Conservation (phyloP, 1,140 invertebrate species). For the Eupeodes corollae region DNA sequence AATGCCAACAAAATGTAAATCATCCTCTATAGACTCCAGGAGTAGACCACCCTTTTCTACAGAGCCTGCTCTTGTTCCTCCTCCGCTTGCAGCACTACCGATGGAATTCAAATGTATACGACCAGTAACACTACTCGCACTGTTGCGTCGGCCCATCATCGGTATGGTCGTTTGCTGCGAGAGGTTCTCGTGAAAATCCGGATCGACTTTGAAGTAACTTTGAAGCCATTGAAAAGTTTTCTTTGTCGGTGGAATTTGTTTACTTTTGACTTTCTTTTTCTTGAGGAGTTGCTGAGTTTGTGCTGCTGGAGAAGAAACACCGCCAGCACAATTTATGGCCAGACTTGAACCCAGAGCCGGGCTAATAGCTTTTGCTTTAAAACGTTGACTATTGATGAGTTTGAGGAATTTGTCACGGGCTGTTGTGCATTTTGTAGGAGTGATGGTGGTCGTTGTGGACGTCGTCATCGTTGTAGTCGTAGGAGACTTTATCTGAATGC, state of each 20-base stretch:
- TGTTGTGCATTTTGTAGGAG: too few species aligned
- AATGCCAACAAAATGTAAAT: neutral
- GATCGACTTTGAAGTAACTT: slow-evolving; percentile 10
- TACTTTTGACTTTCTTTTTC: slow-evolving; percentile 12
- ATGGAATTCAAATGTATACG: slow-evolving; percentile 5
- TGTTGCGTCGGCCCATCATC: slow-evolving; percentile 2
- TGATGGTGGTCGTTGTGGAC: too few species aligned
- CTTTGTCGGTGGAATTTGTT: slow-evolving; percentile 10
- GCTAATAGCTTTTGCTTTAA: neutral
- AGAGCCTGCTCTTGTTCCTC: neutral
- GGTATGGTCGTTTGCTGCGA: slow-evolving; percentile 9
- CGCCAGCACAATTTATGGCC: neutral
- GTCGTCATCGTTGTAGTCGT: too few species aligned
- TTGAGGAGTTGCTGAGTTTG: slow-evolving; percentile 4
- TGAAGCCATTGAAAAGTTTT: slow-evolving; percentile 12
- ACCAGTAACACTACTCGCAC: slow-evolving; percentile 9
- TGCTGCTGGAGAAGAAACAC: neutral
- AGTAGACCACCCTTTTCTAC: neutral
- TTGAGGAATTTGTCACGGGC: too few species aligned
- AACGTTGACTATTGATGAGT: neutral
- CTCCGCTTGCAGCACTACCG: neutral
- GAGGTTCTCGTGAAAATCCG: slow-evolving; percentile 13
- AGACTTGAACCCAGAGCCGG: neutral
- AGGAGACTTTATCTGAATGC: too few species aligned
- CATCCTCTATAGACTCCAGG: neutral